phyloP scores from a whole-genome alignment of 1,140 invertebrate genomes.

The Saccostrea cuccullata region DNA sequence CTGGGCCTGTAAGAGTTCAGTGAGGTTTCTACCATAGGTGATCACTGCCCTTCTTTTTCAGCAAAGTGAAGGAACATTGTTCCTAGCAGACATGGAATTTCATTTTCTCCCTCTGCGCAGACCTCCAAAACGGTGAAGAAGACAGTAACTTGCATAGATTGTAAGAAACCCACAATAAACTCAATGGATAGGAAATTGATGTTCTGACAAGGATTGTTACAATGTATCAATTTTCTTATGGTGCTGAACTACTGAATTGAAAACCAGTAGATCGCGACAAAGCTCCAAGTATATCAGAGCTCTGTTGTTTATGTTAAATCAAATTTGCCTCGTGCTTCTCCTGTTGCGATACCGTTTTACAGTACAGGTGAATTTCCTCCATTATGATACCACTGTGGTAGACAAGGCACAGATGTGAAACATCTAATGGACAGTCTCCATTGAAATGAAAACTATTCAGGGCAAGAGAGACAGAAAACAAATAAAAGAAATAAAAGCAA shows the following conservation, averaged over 20 bases:
- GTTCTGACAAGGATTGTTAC: no score
- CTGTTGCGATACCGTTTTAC: no score
- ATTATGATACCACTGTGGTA: no score
- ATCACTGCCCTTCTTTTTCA: conserved; percentile 36
- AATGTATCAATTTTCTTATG: conserved; percentile 35
- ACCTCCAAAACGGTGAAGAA: conserved; percentile 33
- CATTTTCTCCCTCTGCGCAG: conserved; percentile 41
- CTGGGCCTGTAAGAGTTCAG: no score
- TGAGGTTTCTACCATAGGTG: no score
- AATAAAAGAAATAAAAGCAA: no score
- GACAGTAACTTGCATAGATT: conserved; percentile 44
- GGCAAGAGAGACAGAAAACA: no score
- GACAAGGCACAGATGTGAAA: no score
- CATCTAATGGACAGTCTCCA: no score
- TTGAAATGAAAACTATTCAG: no score
- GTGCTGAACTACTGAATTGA: not conserved
- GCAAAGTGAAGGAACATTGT: not conserved
- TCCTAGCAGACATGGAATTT: not conserved
- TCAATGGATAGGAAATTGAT: conserved; percentile 11
- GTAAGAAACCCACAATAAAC: conserved; percentile 38
- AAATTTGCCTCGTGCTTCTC: no score
- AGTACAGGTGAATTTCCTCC: no score
- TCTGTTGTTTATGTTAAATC: not conserved
- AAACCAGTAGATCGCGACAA: conserved; percentile 11
- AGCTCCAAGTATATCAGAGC: conserved; percentile 6